phyloP scores from a whole-genome alignment of 2,888 invertebrate genomes.

The Dryadula phaetusa region DNA sequence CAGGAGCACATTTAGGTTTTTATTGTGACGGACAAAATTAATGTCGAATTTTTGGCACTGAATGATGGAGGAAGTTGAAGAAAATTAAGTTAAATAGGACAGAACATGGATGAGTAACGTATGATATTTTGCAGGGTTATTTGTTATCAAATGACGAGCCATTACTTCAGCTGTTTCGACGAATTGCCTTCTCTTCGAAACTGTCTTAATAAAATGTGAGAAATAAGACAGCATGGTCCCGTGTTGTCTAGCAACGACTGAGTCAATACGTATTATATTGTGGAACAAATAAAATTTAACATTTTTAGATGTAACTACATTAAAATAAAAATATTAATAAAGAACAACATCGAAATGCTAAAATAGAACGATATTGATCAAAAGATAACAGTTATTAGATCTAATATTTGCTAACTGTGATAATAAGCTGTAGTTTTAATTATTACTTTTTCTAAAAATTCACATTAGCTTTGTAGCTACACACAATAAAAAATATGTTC shows the following conservation, averaged over 20 bases:
- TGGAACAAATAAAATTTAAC: neutral
- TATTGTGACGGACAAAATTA: conserved; percentile 33
- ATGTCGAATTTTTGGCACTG: conserved; percentile 40
- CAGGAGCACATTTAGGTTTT: conserved; percentile 18
- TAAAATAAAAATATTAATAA: neutral
- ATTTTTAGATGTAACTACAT: neutral
- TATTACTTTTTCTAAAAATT: neutral
- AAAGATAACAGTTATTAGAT: neutral
- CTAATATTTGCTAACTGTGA: neutral
- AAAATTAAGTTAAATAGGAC: conserved; percentile 44
- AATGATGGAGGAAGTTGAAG: conserved; percentile 43
- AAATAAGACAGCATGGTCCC: conserved; percentile 24
- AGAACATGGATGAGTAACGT: conserved; percentile 63
- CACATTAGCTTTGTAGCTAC: neutral
- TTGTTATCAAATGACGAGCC: conserved; percentile 62
- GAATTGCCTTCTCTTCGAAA: conserved; percentile 36
- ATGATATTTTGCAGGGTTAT: conserved; percentile 68
- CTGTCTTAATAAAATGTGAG: conserved; percentile 31
- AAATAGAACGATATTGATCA: neutral
- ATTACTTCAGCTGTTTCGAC: conserved; percentile 43
- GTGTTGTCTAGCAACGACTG: neutral
- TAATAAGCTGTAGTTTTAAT: neutral
- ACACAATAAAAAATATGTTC: no score
- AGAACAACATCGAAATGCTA: neutral
- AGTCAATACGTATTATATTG: neutral